phyloP scores from a whole-genome alignment of 2,797 vertebrate genomes.

The Chloroceryle inda region DNA sequence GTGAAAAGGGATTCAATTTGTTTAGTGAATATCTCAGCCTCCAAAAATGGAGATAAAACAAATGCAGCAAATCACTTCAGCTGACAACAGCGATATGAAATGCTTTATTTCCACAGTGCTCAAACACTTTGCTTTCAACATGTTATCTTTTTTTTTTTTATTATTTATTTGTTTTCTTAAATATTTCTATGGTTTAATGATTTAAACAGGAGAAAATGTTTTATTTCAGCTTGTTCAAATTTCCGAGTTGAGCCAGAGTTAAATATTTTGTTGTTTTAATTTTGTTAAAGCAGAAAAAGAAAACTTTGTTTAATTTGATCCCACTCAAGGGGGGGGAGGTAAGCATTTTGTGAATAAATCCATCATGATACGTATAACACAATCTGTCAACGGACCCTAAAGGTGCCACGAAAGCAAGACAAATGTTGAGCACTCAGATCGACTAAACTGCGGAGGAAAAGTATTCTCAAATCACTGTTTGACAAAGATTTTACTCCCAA shows the following conservation, averaged over 20 bases:
- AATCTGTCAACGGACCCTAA: neutral
- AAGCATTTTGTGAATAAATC: neutral
- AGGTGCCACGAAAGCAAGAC: neutral
- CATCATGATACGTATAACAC: neutral
- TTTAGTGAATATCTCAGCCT: neutral
- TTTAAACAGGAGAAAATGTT: neutral
- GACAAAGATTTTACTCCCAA: neutral
- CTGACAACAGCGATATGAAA: neutral
- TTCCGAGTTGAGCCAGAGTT: neutral
- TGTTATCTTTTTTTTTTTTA: neutral
- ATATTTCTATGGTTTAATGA: neutral
- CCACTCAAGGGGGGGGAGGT: accelerated
- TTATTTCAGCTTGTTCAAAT: neutral
- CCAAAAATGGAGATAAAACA: neutral
- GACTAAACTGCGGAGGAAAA: neutral
- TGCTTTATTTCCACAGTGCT: neutral
- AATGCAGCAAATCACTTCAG: neutral
- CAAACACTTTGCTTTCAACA: neutral
- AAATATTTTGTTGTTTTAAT: neutral
- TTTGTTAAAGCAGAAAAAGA: neutral
- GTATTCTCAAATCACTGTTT: neutral
- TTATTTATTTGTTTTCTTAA: neutral
- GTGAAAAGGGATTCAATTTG: neutral
- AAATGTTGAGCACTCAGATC: neutral
- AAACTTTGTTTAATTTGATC: neutral